Evolutionary conservation across 2,797 vertebrate genomes (phyloP).

Genomic region (Sebastes minor): DNA sequence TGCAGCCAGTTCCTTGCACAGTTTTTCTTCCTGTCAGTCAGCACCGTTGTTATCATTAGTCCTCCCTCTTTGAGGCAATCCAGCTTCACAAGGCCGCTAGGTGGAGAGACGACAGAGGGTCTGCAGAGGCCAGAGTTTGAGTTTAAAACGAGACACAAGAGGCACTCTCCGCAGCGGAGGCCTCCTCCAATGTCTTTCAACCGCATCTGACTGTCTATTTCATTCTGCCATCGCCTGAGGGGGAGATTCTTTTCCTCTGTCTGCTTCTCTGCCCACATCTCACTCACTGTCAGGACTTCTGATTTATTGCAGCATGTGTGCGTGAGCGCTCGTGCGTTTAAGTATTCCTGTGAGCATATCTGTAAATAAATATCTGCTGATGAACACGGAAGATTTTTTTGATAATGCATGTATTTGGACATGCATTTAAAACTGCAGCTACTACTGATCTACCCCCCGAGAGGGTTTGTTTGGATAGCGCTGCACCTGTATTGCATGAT

Average conservation of each 20-base stretch:
- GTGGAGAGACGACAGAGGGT: conserved; percentile 28
- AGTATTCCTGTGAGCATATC: background rate
- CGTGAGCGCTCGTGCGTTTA: background rate
- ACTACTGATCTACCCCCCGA: background rate
- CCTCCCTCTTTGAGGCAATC: conserved; percentile 27
- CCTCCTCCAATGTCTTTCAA: conserved; percentile 48
- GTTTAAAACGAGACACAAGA: conserved; percentile 39
- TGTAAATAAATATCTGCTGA: background rate
- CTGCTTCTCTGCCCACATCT: conserved; percentile 26
- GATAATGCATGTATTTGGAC: conserved; percentile 7
- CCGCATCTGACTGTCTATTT: conserved; percentile 52
- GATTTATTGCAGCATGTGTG: conserved; percentile 12
- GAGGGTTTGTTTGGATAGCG: conserved; percentile 28
- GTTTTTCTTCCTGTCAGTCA: conserved; percentile 22
- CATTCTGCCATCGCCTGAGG: conserved; percentile 33
- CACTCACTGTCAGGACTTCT: conserved; percentile 45
- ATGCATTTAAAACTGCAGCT: background rate
- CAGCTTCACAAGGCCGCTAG: conserved; percentile 26
- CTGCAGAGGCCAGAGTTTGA: conserved; percentile 40
- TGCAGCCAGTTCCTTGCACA: conserved; percentile 8
- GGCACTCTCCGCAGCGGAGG: conserved; percentile 16
- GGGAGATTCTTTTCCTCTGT: conserved; percentile 24
- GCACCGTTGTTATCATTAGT: conserved; percentile 38
- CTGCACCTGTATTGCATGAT: background rate
- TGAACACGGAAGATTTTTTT: background rate